These are phyloP conservation scores for Papilio xuthus DNA, from an alignment of 1,140 invertebrate genomes.

Conservation along the genomic window DNA sequence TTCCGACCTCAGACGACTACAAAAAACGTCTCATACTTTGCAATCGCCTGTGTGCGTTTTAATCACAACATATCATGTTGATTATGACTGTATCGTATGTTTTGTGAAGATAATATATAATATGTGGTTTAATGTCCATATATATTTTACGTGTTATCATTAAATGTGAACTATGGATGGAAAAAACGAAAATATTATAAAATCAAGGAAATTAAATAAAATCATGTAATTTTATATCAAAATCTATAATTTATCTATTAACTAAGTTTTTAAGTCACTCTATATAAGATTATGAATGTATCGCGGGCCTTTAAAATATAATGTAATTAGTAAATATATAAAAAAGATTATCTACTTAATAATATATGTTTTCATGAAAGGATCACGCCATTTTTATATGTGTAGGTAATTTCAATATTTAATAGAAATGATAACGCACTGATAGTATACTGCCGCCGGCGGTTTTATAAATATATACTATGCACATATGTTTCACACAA, in stretches of 20 bases:
- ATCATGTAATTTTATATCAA: not conserved
- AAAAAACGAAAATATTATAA: not conserved
- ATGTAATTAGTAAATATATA: not conserved
- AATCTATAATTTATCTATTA: not conserved
- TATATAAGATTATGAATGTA: not conserved
- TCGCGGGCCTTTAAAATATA: not conserved
- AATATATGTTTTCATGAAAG: not conserved
- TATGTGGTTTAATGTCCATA: not conserved
- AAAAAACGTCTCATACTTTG: not conserved
- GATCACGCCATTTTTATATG: slow-evolving; percentile 18
- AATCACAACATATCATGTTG: not conserved
- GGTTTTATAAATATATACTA: not conserved
- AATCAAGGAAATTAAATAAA: not conserved
- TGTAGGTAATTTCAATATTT: slow-evolving; percentile 9
- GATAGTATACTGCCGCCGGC: not conserved
- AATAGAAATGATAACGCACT: slow-evolving; percentile 13
- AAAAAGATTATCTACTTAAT: not conserved
- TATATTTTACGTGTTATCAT: not conserved
- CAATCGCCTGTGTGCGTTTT: not conserved
- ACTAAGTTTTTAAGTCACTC: not conserved
- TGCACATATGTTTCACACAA: slow-evolving; percentile 9
- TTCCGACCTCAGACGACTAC: not conserved
- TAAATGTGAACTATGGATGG: not conserved
- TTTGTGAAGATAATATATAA: slow-evolving; percentile 15
- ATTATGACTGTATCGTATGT: not conserved